phyloP scores from a whole-genome alignment of 2,113 vertebrate species.

The Erpornis zantholeuca region DNA sequence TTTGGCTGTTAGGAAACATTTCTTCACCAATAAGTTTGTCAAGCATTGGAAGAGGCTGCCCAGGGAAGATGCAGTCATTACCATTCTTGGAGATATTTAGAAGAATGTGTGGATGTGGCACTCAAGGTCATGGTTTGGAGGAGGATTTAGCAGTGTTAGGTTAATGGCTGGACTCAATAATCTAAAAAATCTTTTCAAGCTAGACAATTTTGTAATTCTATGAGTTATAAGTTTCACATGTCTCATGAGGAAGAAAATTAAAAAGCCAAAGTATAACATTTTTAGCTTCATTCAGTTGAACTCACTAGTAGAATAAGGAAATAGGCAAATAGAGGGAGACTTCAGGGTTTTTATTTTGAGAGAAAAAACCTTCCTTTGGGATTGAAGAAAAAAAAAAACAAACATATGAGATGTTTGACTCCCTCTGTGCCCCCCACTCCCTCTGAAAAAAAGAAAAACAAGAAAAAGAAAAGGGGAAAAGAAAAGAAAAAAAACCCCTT shows the following conservation, averaged over 20 bases:
- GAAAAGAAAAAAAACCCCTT: fast-evolving
- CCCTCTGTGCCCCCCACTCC: fast-evolving
- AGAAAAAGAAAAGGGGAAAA: not conserved
- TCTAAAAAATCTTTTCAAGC: not conserved
- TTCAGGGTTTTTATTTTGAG: not conserved
- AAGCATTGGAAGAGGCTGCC: not conserved
- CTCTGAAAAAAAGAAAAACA: too few relatives aligned
- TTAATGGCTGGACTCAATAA: not conserved
- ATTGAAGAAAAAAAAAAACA: not conserved
- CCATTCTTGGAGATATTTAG: not conserved
- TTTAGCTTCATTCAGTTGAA: not conserved
- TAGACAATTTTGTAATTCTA: not conserved
- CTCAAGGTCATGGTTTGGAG: not conserved
- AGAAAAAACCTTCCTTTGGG: not conserved
- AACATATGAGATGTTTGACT: not conserved
- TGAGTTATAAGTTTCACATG: not conserved
- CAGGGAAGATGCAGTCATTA: not conserved
- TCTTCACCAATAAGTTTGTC: not conserved
- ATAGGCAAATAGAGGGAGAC: not conserved
- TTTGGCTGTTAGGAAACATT: not conserved
- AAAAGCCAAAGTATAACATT: not conserved
- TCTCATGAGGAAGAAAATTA: not conserved
- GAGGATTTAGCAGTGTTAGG: not conserved
- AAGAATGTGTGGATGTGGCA: not conserved
- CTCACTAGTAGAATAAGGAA: not conserved